phyloP scores from a whole-genome alignment of 2,113 vertebrate species.

The Balaenoptera acutorostrata region DNA sequence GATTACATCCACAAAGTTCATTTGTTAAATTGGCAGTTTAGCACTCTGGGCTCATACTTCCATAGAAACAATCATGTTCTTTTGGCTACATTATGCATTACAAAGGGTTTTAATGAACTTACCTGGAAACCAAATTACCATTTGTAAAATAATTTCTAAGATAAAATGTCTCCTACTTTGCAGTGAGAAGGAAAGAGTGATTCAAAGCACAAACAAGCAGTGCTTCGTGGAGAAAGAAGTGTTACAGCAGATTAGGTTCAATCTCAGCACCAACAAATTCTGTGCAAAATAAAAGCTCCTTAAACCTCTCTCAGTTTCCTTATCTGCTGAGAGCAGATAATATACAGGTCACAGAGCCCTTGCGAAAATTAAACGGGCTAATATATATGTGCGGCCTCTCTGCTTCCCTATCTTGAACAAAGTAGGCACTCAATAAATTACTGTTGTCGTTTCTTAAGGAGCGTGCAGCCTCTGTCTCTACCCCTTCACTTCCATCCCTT shows the following conservation, averaged over 20 bases:
- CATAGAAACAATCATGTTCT: conserved; percentile 29
- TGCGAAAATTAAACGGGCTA: background rate
- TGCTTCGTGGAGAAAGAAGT: background rate
- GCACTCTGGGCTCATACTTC: background rate
- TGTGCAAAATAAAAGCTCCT: background rate
- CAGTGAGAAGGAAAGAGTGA: background rate
- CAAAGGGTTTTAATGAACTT: conserved; percentile 18
- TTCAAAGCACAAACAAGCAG: background rate
- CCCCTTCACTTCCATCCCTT: background rate
- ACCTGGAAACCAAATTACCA: conserved; percentile 20
- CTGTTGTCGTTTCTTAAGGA: background rate
- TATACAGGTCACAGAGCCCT: background rate
- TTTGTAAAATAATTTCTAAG: background rate
- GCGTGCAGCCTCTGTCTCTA: background rate
- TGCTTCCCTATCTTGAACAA: background rate
- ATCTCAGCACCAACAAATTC: background rate
- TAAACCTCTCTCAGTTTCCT: background rate
- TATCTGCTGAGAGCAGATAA: background rate
- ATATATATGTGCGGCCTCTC: too few species aligned
- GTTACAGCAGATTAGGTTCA: background rate
- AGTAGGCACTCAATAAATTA: background rate
- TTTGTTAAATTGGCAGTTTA: background rate
- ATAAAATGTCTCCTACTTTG: background rate
- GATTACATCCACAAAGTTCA: background rate
- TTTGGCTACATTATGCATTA: background rate